Evolutionary conservation across 2,113 vertebrate genomes (phyloP).

Genomic region (Phrynosoma platyrhinos): DNA sequence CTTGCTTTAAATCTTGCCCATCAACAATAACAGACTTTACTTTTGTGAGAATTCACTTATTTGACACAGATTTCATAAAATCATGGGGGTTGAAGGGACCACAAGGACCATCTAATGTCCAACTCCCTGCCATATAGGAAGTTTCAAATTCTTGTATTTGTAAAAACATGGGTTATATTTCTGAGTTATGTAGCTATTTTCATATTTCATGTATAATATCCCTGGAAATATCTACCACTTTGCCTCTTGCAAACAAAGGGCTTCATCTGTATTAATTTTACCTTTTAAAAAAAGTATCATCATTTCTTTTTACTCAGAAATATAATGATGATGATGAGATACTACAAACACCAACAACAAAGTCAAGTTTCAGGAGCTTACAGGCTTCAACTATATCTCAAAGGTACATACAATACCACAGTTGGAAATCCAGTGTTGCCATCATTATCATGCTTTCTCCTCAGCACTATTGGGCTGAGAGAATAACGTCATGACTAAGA

Average conservation of each 20-base stretch:
- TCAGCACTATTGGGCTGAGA: background rate
- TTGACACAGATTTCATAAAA: background rate
- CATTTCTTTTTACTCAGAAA: background rate
- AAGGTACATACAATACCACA: background rate
- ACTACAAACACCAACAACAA: no score
- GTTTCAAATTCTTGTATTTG: conserved; percentile 8
- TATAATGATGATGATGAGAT: background rate
- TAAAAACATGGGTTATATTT: conserved; percentile 10
- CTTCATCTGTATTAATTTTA: background rate
- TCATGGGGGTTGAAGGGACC: no score
- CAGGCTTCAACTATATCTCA: background rate
- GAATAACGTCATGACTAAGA: background rate
- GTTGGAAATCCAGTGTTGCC: no score
- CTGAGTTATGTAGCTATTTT: background rate
- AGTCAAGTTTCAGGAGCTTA: background rate
- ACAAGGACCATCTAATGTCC: no score
- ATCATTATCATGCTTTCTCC: no score
- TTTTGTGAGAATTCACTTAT: background rate
- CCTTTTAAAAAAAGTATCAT: background rate
- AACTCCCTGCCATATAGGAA: no score
- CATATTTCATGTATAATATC: background rate
- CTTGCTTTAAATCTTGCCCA: background rate
- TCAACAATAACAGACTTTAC: background rate
- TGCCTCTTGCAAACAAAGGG: background rate
- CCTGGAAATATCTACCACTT: background rate